Conservation (phyloP, 2,888 invertebrate species). For the Eilema caniola region DNA sequence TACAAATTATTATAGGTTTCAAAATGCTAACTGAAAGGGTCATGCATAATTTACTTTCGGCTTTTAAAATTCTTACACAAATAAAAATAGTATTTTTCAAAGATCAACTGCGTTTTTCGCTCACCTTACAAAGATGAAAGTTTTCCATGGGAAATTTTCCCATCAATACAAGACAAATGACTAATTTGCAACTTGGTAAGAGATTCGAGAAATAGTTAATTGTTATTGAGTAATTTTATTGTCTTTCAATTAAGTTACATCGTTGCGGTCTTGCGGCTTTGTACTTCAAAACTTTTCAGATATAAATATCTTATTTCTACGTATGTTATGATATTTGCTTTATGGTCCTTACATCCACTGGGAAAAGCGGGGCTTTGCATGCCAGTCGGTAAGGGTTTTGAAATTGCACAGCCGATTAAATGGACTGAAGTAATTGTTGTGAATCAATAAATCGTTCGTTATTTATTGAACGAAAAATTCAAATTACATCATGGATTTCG, state of each 20-base stretch:
- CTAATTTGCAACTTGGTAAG: too few species aligned
- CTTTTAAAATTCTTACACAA: not conserved
- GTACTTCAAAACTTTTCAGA: too few species aligned
- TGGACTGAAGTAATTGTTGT: not conserved
- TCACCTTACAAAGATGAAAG: slow-evolving; percentile 5
- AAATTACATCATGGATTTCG: not conserved
- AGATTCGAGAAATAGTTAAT: too few species aligned
- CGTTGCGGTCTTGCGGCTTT: too few species aligned
- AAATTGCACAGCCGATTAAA: too few species aligned
- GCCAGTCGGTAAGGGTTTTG: too few species aligned
- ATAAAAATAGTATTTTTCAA: not conserved
- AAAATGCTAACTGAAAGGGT: not conserved
- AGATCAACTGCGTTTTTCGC: not conserved
- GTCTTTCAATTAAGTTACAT: too few species aligned
- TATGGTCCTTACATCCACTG: too few species aligned
- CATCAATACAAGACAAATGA: slow-evolving; percentile 5
- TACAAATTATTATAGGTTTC: not conserved
- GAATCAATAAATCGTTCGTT: not conserved
- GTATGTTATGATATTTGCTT: too few species aligned
- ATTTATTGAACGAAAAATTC: not conserved
- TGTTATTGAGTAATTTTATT: too few species aligned
- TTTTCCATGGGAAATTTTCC: slow-evolving; percentile 11
- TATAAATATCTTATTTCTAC: too few species aligned
- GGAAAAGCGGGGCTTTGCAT: too few species aligned
- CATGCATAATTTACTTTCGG: not conserved